Conservation (phyloP, 2,113 vertebrate species). For the Nanorana parkeri region DNA sequence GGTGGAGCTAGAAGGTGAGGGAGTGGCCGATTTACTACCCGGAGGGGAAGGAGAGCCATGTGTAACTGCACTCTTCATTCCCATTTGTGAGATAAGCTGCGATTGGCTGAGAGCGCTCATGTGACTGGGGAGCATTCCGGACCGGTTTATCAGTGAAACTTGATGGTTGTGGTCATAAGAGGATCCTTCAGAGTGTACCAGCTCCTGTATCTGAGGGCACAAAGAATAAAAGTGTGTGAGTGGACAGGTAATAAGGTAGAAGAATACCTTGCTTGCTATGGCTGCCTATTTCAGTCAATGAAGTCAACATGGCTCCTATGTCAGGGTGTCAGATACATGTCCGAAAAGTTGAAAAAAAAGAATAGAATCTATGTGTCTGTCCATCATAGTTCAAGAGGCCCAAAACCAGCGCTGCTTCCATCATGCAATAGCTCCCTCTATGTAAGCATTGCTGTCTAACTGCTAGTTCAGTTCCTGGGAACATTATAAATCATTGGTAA, state of each 20-base stretch:
- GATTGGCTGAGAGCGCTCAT: constrained; percentile 90
- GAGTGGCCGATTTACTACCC: constrained; percentile 96
- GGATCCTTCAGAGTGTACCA: constrained; percentile 88
- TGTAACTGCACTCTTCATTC: constrained; percentile 79
- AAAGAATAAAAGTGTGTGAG: not conserved
- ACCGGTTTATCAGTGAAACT: constrained; percentile 87
- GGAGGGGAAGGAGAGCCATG: constrained; percentile 96
- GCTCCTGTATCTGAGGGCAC: constrained; percentile 90
- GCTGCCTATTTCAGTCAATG: too few relatives aligned
- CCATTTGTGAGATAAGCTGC: constrained; percentile 96
- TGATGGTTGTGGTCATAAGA: constrained; percentile 88
- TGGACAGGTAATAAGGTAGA: not conserved
- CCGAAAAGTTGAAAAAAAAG: too few relatives aligned
- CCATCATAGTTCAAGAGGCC: too few relatives aligned
- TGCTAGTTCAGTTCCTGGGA: too few relatives aligned
- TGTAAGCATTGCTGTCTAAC: too few relatives aligned
- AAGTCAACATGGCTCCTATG: too few relatives aligned
- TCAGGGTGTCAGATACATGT: too few relatives aligned
- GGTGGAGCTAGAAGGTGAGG: constrained; percentile 96
- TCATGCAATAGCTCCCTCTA: too few relatives aligned
- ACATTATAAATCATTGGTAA: too few relatives aligned
- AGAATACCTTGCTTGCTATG: too few relatives aligned
- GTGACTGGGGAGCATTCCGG: constrained; percentile 87
- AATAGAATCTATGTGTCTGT: too few relatives aligned
- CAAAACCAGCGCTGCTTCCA: too few relatives aligned